A percentile compares a stretch with the other conserved stretches of the same genome.
Conservation (phyloP, 2,888 invertebrate genomes). For the Idaea biselata region DNA sequence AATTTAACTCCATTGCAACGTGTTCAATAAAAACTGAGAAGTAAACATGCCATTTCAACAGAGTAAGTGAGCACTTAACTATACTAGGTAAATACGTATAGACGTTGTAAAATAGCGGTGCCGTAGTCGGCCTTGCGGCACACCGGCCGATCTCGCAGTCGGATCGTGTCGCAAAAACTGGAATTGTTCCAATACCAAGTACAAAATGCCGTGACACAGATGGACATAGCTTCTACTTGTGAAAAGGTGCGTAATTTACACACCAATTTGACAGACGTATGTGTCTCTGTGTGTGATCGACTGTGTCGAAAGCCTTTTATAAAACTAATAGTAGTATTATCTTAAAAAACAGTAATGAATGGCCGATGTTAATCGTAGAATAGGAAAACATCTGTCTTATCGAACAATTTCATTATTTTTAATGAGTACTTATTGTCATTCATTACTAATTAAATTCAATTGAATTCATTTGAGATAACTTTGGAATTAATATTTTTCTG, state of each 20-base stretch:
- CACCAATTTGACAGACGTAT: neutral
- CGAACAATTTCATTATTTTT: no score
- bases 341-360: neutral
- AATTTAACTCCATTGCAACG: neutral
- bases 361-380: neutral
- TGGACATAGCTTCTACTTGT: neutral
- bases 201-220: slow-evolving; percentile 23
- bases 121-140: slow-evolving; percentile 38
- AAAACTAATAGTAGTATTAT: neutral
- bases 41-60: neutral
- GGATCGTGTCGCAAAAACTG: slow-evolving; percentile 35
- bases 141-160: slow-evolving; percentile 39
- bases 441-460: no score
- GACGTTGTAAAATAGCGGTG: neutral
- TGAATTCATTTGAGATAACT: no score
- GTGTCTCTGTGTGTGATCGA: neutral
- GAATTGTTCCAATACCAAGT: slow-evolving; percentile 29
- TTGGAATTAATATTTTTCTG: neutral
- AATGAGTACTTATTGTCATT: no score
- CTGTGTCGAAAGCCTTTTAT: neutral
- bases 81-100: neutral
- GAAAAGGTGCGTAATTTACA: slow-evolving; percentile 6
- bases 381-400: no score
- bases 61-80: neutral
- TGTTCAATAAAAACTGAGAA: neutral